These are phyloP conservation scores for Pogonus chalceus DNA, from an alignment of 1,140 invertebrate species.

Conservation along the genomic window DNA sequence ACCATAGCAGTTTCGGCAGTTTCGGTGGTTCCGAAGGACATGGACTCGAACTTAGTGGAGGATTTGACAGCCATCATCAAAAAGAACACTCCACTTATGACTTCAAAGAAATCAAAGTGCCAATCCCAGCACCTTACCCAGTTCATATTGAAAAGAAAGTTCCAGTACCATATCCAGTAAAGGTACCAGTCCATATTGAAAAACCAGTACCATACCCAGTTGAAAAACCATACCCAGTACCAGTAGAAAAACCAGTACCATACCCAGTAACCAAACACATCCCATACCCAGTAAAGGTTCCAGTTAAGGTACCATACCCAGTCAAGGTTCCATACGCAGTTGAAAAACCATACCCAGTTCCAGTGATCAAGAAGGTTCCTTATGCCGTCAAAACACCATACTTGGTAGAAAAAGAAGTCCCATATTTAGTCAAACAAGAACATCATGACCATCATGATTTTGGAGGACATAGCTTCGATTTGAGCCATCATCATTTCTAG, in stretches of 20 bases:
- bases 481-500: background rate
- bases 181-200: slow-evolving; percentile 36
- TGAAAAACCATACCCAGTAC: slow-evolving; percentile 38
- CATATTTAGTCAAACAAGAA: slow-evolving; percentile 15
- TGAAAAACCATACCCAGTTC: slow-evolving; percentile 23
- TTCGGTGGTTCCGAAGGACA: background rate
- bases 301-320: background rate
- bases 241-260: slow-evolving; percentile 41
- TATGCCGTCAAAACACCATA: slow-evolving; percentile 38
- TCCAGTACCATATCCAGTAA: slow-evolving; percentile 20
- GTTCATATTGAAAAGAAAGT: slow-evolving; percentile 22
- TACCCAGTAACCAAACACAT: slow-evolving; percentile 45
- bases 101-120: slow-evolving; percentile 16
- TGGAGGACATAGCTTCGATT: slow-evolving; percentile 11
- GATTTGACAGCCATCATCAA: slow-evolving; percentile 11
- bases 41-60: background rate
- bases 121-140: slow-evolving; percentile 22
- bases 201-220: slow-evolving; percentile 20
- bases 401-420: slow-evolving; percentile 43
- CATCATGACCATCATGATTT: slow-evolving; percentile 10
- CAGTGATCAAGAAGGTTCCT: slow-evolving; percentile 17
- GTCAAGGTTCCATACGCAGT: slow-evolving; percentile 35
- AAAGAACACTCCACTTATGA: slow-evolving; percentile 10
- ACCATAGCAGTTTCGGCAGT: background rate
- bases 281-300: slow-evolving; percentile 20